A percentile compares a stretch with the other conserved stretches of the same genome.
Conservation (phyloP, 2,797 vertebrate species). For the Buphagus erythrorhynchus region DNA sequence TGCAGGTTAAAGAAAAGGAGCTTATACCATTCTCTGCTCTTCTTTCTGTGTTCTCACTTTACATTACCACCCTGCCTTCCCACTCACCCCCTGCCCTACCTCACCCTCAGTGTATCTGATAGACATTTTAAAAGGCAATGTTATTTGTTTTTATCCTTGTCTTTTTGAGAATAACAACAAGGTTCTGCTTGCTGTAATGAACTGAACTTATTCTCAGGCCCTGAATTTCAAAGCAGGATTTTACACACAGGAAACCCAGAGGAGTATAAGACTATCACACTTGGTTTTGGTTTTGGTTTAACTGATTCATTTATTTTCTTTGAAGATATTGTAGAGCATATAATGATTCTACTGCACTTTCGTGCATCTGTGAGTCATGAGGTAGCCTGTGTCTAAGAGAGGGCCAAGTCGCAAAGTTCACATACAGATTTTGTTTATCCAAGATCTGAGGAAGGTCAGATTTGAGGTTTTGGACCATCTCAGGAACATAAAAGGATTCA, state of each 20-base stretch:
- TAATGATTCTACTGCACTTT: background rate
- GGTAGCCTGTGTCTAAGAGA: background rate
- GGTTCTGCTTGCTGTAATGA: background rate
- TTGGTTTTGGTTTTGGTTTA: slow-evolving; percentile 17
- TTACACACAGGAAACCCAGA: background rate
- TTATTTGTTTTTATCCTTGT: background rate
- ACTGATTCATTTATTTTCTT: slow-evolving; percentile 3
- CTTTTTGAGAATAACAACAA: background rate
- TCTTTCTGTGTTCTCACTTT: background rate
- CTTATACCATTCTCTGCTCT: background rate
- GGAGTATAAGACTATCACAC: background rate
- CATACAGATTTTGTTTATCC: background rate
- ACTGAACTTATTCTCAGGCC: background rate
- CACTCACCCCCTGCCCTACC: background rate
- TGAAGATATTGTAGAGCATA: background rate
- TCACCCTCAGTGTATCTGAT: background rate
- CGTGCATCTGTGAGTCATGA: background rate
- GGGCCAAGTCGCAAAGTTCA: background rate
- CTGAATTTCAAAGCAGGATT: background rate
- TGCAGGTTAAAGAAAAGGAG: background rate
- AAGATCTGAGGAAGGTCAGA: background rate
- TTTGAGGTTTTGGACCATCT: background rate
- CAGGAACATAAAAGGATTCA: background rate
- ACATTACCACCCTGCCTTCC: background rate
- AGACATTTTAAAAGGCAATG: background rate